These are phyloP conservation scores for Erpornis zantholeuca DNA, from an alignment of 2,113 vertebrate species.

Conservation along the genomic window DNA sequence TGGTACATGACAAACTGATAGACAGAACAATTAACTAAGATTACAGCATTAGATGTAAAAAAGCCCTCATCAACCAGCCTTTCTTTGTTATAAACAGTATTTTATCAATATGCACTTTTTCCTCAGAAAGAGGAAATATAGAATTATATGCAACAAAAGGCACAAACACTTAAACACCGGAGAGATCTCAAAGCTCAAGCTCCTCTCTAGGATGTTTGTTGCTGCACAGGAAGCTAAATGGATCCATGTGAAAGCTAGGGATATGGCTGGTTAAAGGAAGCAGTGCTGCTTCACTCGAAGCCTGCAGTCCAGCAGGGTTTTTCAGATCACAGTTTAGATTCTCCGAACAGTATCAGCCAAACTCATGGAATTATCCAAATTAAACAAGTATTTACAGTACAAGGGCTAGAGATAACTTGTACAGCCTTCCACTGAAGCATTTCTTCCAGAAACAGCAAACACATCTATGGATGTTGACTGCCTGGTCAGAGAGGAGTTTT, in stretches of 20 bases:
- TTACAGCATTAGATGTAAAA: neutral
- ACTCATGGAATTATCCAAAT: neutral
- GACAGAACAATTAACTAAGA: neutral
- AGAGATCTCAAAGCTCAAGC: neutral
- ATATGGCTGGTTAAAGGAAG: neutral
- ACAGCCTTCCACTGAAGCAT: neutral
- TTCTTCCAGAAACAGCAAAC: neutral
- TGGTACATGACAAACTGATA: neutral
- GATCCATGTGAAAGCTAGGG: neutral
- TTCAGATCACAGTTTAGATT: neutral
- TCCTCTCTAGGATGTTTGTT: neutral
- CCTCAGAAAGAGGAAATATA: neutral
- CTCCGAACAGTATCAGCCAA: neutral
- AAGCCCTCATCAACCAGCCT: neutral
- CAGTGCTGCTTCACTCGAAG: neutral
- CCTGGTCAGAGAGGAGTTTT: too few relatives aligned
- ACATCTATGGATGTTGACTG: too few relatives aligned
- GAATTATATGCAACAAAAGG: neutral
- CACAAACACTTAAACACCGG: neutral
- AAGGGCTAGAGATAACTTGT: neutral
- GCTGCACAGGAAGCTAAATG: neutral
- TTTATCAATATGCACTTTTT: neutral
- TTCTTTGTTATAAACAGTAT: neutral
- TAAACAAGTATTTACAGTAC: neutral
- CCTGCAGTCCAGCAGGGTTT: neutral